Evolutionary conservation across 2,797 vertebrate species (phyloP), one percentile per base, ranked within the genome.

Genomic region (Loris lydekkerianus): DNA sequence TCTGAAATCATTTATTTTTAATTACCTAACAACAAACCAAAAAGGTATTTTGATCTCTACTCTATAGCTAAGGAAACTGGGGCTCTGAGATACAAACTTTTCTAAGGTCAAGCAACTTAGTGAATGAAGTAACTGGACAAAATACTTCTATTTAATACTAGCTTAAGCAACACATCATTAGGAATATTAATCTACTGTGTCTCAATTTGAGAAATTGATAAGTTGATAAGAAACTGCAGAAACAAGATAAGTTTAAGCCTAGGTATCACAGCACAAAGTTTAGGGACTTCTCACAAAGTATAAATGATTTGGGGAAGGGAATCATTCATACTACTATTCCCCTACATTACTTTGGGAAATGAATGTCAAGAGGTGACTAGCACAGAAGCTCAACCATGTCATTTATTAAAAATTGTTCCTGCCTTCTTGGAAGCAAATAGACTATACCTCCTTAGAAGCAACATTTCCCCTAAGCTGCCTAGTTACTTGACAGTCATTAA

Each of bases 391-490:
- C 65, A 81, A 27, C 20, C 65, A 73, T 53, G 10, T 27, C 94
- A 94, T 94, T 93, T 94, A 92, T 86, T 93, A 85, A 92, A 94
- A 93, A 53, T 58, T 61, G 11, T 75, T 49, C 53, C 37, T 67
- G 29, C 27, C 27, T 96, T 95, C 93, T 91, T 92, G 53, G 88
- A 97, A 94, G 78, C 82, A 97, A 96, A 93, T 77, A 86, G 56
- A 80, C 63, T 56, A 86, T 81, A 90, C 49, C 94, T 89, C 80
- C 91, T 88, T 53, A 49, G 60, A 92, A 82, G 80, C 29, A 94
- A 72, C 70, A 95, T 61, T 91, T 86, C 67, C 81, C 53, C 37
- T 86, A 94, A 94, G 86, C 23, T 94, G 56, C 78, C 83, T 88
- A 91, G n/a, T 86, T 91, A 96, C 78, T 86, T 61, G 58, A 96